Evolutionary conservation across 2,113 vertebrate genomes (phyloP), one percentile per base, ranked within the genome.

Genomic region (Nothoprocta pentlandii): DNA sequence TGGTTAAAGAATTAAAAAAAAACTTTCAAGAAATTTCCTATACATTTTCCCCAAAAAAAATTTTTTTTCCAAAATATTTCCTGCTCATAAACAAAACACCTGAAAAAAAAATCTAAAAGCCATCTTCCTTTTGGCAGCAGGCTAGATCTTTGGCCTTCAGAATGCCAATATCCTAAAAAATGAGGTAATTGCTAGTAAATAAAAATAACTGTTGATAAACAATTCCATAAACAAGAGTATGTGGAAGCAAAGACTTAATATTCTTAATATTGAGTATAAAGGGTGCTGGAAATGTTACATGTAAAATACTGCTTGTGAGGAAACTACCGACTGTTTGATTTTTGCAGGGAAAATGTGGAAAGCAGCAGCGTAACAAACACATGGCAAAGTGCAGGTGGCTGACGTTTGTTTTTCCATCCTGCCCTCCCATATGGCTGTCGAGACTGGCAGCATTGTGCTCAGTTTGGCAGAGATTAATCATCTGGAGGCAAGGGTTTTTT

Each of bases 11-110:
- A 83, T 16, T 39, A 3, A 1, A 12, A 66, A 22, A 14, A 58
- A 54, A 17, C 8, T 56, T 53, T 53, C 51, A 25, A 53, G 51
- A 53, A 53, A 25, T 53, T 53, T 53, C 51, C 51, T 53, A 53
- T 53, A 53, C 36, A 25, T 23, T 10, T 53, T 53, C 51, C 51
- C n/a, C n/a, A n/a, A 53, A 26, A 12, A 56, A 78, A 4, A 10
- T 68, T 69, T 85, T 76, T 42, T 64, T 78, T 81, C 80, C 20
- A 80, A 80, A 80, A n/a, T 56, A 77, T n/a, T 42, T 78, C 25
- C 30, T 69, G 6, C 20, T 23, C 9, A n/a, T 73, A 87, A 80
- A 36, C 4, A 87, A 74, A 47, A 69, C 14, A 46, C 39, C 46
- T 59, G 20, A 59, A 91, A 36, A 25, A 83, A 83, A 80, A 2